These are phyloP conservation scores for Porites divaricata DNA, from an alignment of 92 coral and sea anemone genomes.

Conservation along the genomic window DNA sequence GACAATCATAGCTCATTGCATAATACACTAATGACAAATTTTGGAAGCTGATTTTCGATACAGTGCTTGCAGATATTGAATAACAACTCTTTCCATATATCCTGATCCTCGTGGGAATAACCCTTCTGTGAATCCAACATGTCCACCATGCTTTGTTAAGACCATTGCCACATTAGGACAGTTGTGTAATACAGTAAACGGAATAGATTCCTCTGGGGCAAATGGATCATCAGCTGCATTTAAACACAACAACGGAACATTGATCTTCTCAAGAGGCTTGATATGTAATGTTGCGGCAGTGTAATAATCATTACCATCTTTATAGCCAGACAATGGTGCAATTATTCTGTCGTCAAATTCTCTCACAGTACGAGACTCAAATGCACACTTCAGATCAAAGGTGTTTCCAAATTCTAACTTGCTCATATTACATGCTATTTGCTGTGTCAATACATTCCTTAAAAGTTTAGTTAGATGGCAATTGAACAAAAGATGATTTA, in stretches of 20 bases:
- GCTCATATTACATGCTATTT: not conserved
- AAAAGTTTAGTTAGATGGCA: slow-evolving; percentile 82
- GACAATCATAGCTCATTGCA: too few relatives aligned
- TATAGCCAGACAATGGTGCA: slow-evolving; percentile 95
- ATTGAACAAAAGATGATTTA: slow-evolving; percentile 79
- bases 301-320: slow-evolving; percentile 79
- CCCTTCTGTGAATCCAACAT: slow-evolving; percentile 91
- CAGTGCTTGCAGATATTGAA: slow-evolving; percentile 73
- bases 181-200: slow-evolving; percentile 63
- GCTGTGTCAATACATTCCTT: slow-evolving; percentile 47
- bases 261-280: slow-evolving; percentile 76
- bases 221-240: slow-evolving; percentile 94
- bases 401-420: slow-evolving; percentile 15
- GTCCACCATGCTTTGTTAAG: slow-evolving; percentile 86
- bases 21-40: not conserved
- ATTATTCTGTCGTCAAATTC: slow-evolving; percentile 81
- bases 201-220: slow-evolving; percentile 83
- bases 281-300: slow-evolving; percentile 79
- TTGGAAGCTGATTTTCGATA: slow-evolving; percentile 48
- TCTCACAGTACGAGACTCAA: slow-evolving; percentile 68
- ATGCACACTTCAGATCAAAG: slow-evolving; percentile 58
- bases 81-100: slow-evolving; percentile 74
- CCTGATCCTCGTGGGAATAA: slow-evolving; percentile 82
- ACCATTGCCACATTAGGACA: slow-evolving; percentile 85
- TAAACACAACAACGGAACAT: slow-evolving; percentile 81